Evolutionary conservation across 2,888 invertebrate genomes (phyloP).

Genomic region (Ligdia adustata): DNA sequence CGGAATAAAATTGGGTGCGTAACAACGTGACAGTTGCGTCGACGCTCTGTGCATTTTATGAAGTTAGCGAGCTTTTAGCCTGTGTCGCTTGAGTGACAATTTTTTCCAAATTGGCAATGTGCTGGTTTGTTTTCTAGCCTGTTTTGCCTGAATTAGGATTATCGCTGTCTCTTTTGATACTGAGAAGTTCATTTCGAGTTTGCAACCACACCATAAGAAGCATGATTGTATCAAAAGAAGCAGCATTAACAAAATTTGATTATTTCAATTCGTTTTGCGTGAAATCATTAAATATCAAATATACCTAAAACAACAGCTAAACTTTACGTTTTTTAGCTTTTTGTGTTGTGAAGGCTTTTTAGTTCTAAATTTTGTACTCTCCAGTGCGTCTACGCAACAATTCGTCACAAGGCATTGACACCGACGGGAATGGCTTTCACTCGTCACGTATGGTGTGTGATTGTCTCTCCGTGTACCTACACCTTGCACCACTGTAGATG

Average conservation of each 20-base stretch:
- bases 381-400: constrained; percentile 80
- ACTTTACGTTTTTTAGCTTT: constrained; percentile 27
- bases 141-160: constrained; percentile 12
- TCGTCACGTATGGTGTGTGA: constrained; percentile 66
- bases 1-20: constrained; percentile 84
- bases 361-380: constrained; percentile 32
- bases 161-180: constrained; percentile 26
- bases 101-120: constrained; percentile 32
- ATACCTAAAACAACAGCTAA: constrained; percentile 1
- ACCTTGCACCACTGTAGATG: constrained; percentile 52
- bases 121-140: constrained; percentile 29
- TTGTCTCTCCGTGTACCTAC: constrained; percentile 66
- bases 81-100: constrained; percentile 45
- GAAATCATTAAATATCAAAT: background rate
- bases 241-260: constrained; percentile 3
- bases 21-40: constrained; percentile 75
- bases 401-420: constrained; percentile 71
- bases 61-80: constrained; percentile 44
- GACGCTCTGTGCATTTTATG: constrained; percentile 70
- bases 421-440: constrained; percentile 69
- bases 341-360: constrained; percentile 32
- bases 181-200: background rate
- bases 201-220: background rate
- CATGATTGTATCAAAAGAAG: constrained; percentile 12
- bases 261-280: background rate